Percentiles rank a stretch among this genome's conserved stretches.
phyloP scores from a whole-genome alignment of 2,797 vertebrate species.

The Sternarchorhynchus goeldii region DNA sequence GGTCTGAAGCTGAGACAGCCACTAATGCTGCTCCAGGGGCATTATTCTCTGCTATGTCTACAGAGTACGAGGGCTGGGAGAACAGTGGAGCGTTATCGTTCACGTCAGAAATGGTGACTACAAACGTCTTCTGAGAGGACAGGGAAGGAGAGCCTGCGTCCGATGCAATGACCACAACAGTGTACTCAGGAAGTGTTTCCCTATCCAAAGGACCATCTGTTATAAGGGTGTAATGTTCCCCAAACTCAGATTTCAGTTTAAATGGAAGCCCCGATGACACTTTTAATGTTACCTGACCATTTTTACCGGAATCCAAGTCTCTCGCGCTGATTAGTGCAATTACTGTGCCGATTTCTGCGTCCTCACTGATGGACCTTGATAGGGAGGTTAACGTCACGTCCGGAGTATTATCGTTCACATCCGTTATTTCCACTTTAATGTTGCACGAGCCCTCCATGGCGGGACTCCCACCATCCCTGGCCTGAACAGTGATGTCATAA shows the following conservation, averaged over 20 bases:
- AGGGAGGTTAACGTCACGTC: conserved; percentile 87
- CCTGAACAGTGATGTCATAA: conserved; percentile 89
- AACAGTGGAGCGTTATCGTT: conserved; percentile 93
- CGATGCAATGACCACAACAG: conserved; percentile 81
- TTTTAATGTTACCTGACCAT: conserved; percentile 82
- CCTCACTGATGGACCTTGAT: conserved; percentile 83
- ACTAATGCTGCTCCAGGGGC: conserved; percentile 84
- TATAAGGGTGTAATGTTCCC: conserved; percentile 86
- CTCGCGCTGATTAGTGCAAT: conserved; percentile 87
- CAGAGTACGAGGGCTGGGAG: conserved; percentile 86
- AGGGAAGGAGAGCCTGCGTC: conserved; percentile 87
- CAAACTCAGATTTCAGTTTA: conserved; percentile 81
- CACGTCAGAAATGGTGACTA: conserved; percentile 88
- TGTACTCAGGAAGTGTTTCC: conserved; percentile 83
- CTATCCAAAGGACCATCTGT: conserved; percentile 83
- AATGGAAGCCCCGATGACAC: conserved; percentile 84
- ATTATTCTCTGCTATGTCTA: conserved; percentile 89
- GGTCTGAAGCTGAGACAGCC: conserved; percentile 83
- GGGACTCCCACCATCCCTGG: conserved; percentile 85
- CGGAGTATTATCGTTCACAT: conserved; percentile 90
- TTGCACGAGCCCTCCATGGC: conserved; percentile 94
- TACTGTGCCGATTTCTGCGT: conserved; percentile 80
- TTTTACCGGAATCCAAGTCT: conserved; percentile 86
- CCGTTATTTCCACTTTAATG: conserved; percentile 86
- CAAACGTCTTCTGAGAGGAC: conserved; percentile 79